Percentiles rank a stretch among this genome's conserved stretches.
Conservation (phyloP, 2,888 invertebrate genomes). For the Eumacrocentrus americanus region DNA sequence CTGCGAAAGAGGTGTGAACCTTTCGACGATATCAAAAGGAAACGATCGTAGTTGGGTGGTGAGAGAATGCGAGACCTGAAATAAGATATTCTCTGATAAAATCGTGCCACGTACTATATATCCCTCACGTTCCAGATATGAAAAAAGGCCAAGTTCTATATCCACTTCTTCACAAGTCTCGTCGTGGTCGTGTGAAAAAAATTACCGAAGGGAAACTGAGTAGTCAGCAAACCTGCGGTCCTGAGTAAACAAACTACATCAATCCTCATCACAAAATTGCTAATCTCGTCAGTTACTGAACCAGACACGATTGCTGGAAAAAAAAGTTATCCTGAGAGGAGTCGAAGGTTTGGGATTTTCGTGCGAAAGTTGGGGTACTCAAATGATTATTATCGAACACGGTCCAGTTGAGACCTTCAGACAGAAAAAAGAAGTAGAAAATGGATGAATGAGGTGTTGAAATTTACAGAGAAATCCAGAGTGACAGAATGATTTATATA, state of each 20-base stretch:
- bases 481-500: too few relatives aligned
- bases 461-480: too few relatives aligned
- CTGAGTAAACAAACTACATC: slow-evolving; percentile 23
- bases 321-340: neutral
- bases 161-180: neutral
- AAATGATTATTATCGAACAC: neutral
- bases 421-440: neutral
- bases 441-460: too few relatives aligned
- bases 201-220: slow-evolving; percentile 20
- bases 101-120: neutral
- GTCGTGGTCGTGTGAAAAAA: neutral
- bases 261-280: slow-evolving; percentile 23
- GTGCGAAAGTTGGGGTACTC: neutral
- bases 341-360: neutral
- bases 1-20: too few relatives aligned
- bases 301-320: slow-evolving; percentile 27
- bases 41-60: neutral
- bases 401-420: neutral
- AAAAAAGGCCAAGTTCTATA: neutral
- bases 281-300: slow-evolving; percentile 26
- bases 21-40: neutral
- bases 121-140: neutral
- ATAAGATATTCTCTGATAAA: neutral
- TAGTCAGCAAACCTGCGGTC: slow-evolving; percentile 11
- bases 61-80: neutral